phyloP scores from a whole-genome alignment of 2,888 invertebrate species.

The Hypsopygia costalis region DNA sequence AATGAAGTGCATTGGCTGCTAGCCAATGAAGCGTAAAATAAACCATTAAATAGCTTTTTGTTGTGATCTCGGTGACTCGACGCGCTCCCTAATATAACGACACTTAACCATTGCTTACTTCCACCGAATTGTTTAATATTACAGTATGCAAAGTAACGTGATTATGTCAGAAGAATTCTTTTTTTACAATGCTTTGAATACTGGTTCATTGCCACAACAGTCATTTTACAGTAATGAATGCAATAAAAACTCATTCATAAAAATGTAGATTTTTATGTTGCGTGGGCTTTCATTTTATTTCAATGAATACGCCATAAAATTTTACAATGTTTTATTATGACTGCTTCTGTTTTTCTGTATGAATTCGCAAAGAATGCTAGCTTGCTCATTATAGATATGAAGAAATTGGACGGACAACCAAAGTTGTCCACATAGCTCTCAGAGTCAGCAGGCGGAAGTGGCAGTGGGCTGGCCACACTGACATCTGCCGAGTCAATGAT shows the following conservation, averaged over 20 bases:
- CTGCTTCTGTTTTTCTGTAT: too few species aligned
- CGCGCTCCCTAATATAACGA: neutral
- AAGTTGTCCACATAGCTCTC: too few species aligned
- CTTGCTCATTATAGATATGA: too few species aligned
- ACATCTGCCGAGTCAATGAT: too few species aligned
- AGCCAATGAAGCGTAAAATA: constrained; percentile 48
- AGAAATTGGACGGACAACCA: too few species aligned
- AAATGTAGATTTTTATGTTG: neutral
- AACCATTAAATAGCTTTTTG: constrained; percentile 54
- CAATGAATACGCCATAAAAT: neutral
- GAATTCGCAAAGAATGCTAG: too few species aligned
- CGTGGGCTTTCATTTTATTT: neutral
- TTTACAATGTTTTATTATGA: neutral
- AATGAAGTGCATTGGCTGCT: constrained; percentile 43
- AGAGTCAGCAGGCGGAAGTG: too few species aligned
- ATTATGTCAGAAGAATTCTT: neutral
- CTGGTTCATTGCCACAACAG: neutral
- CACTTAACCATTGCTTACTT: neutral
- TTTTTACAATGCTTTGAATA: neutral
- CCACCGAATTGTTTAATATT: neutral
- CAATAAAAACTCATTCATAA: neutral
- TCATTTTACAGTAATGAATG: neutral
- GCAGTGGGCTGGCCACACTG: too few species aligned
- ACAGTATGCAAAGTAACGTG: neutral
- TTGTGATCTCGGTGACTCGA: constrained; percentile 37